phyloP scores from a whole-genome alignment of 2,113 vertebrate species.

The Chloropsis hardwickii region DNA sequence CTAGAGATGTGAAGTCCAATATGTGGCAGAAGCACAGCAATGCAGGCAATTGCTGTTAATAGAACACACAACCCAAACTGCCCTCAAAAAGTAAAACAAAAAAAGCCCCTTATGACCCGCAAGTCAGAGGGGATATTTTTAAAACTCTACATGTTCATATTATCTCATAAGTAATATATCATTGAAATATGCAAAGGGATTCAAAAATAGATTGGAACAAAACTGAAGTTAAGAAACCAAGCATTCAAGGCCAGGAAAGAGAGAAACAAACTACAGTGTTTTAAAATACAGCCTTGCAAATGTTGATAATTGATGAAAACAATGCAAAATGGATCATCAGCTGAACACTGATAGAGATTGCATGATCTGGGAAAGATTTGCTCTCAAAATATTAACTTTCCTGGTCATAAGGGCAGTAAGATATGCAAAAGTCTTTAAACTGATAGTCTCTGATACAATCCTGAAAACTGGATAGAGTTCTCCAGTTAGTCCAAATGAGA shows the following conservation, averaged over 20 bases:
- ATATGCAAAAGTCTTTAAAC: not conserved
- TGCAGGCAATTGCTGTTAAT: not conserved
- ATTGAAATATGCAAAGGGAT: not conserved
- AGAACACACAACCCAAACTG: not conserved
- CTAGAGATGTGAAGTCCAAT: slow-evolving; percentile 27
- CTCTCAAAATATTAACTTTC: not conserved
- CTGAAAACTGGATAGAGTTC: not conserved
- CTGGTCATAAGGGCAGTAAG: not conserved
- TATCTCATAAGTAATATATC: slow-evolving; percentile 37
- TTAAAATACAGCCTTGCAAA: not conserved
- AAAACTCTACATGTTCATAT: not conserved
- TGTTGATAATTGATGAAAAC: not conserved
- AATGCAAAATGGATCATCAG: not conserved
- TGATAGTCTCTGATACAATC: not conserved
- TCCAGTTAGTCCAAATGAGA: not conserved
- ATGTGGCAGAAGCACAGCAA: slow-evolving; percentile 4
- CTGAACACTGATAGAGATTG: not conserved
- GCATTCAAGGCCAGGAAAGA: not conserved
- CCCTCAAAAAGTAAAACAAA: not conserved
- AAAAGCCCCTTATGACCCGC: not conserved
- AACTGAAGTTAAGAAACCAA: not conserved
- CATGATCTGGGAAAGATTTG: not conserved
- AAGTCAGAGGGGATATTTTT: not conserved
- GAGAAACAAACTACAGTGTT: not conserved
- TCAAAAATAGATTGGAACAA: slow-evolving; percentile 35